Evolutionary conservation across 2,888 invertebrate species (phyloP).

Genomic region (Omphaloscelis lunosa): DNA sequence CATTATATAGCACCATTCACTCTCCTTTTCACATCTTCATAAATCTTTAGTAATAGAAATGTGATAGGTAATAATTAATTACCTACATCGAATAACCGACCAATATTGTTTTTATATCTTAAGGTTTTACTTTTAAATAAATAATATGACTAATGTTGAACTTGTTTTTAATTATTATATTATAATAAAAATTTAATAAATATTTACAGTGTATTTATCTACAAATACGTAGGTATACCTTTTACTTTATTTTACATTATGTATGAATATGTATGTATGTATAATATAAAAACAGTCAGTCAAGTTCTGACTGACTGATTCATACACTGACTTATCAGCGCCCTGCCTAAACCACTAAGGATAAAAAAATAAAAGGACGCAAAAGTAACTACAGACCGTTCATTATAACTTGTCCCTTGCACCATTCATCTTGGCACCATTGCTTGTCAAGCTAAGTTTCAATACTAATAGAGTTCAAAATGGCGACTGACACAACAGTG

Average conservation of each 20-base stretch:
- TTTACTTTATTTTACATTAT: no score
- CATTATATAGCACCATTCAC: not conserved
- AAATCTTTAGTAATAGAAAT: not conserved
- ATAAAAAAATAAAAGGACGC: not conserved
- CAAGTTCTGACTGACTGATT: not conserved
- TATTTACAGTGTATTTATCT: not conserved
- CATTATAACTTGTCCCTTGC: no score
- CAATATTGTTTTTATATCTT: constrained; percentile 35
- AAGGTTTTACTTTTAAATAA: constrained; percentile 22
- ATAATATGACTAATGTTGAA: constrained; percentile 28
- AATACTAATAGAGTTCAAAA: no score
- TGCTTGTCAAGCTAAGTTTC: no score
- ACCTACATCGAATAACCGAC: constrained; percentile 15
- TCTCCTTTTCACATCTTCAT: not conserved
- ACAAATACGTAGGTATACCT: not conserved
- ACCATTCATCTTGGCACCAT: no score
- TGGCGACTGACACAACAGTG: no score
- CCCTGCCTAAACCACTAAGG: not conserved
- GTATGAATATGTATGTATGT: no score
- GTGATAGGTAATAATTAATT: constrained; percentile 24
- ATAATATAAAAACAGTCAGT: no score
- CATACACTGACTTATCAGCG: not conserved
- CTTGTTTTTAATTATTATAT: not conserved
- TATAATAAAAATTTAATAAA: constrained; percentile 46
- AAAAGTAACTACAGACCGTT: no score